Conservation (phyloP, 1,140 invertebrate genomes). For the Campoletis sonorensis region DNA sequence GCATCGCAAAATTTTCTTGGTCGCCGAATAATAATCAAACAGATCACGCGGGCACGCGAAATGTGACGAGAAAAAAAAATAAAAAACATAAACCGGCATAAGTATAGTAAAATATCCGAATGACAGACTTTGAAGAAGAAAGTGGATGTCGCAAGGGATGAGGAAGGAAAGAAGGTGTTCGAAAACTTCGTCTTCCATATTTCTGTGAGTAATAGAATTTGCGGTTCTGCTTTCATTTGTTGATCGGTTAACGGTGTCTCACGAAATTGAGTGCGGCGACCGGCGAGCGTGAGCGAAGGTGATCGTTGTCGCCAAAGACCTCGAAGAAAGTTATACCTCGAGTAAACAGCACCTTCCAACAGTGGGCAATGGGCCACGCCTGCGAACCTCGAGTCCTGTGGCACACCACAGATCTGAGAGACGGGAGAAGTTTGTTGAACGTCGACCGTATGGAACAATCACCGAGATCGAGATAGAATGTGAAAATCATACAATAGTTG, state of each 20-base stretch:
- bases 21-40: not conserved
- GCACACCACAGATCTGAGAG: not conserved
- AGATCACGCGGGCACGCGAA: not conserved
- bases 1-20: not conserved
- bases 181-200: not conserved
- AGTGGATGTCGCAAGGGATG: too few relatives aligned
- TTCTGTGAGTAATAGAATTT: constrained; percentile 5
- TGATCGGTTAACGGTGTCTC: constrained; percentile 14
- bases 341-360: constrained; percentile 19
- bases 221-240: constrained; percentile 14
- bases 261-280: constrained; percentile 22
- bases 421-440: not conserved
- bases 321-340: constrained; percentile 20
- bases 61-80: too few relatives aligned
- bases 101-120: not conserved
- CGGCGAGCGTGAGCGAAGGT: constrained; percentile 17
- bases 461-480: constrained; percentile 22
- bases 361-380: constrained; percentile 21
- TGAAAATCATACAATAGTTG: not conserved
- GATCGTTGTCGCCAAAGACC: constrained; percentile 16
- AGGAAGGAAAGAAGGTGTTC: not conserved
- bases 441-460: constrained; percentile 3
- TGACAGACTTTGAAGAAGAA: too few relatives aligned
- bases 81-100: not conserved
- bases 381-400: constrained; percentile 8